These are phyloP conservation scores for Leptothorax acervorum DNA, from an alignment of 2,888 invertebrate genomes.

Conservation along the genomic window DNA sequence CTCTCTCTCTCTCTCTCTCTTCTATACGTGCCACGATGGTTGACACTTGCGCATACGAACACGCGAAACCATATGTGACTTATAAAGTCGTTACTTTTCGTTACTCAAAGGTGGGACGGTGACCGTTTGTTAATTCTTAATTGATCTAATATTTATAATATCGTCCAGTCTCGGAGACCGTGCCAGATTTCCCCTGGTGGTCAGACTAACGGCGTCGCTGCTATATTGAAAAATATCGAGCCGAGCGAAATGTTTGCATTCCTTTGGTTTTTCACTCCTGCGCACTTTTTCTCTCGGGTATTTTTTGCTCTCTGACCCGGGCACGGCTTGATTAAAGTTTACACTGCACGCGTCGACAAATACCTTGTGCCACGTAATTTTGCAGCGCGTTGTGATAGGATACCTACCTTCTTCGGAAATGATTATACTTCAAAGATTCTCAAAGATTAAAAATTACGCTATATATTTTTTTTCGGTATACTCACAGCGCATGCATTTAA, in stretches of 20 bases:
- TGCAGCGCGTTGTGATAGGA: slow-evolving; percentile 34
- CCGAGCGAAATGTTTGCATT: slow-evolving; percentile 77
- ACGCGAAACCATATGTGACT: slow-evolving; percentile 65
- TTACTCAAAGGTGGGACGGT: slow-evolving; percentile 56
- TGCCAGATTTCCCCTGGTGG: slow-evolving; percentile 84
- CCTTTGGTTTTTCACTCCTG: slow-evolving; percentile 64
- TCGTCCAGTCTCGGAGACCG: slow-evolving; percentile 72
- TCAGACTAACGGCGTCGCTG: slow-evolving; percentile 71
- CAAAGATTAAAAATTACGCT: neutral
- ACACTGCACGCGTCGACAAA: slow-evolving; percentile 71
- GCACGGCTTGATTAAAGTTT: slow-evolving; percentile 79
- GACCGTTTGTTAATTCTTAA: slow-evolving; percentile 79
- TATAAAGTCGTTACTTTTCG: slow-evolving; percentile 77
- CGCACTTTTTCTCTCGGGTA: slow-evolving; percentile 60
- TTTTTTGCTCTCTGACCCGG: slow-evolving; percentile 64
- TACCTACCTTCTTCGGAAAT: slow-evolving; percentile 10
- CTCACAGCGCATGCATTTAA: neutral
- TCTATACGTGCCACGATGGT: slow-evolving; percentile 68
- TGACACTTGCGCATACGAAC: slow-evolving; percentile 56
- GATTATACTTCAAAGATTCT: slow-evolving; percentile 2
- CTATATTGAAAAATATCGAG: slow-evolving; percentile 83
- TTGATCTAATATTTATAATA: slow-evolving; percentile 83
- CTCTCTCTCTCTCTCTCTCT: slow-evolving; percentile 61
- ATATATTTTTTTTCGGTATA: neutral
- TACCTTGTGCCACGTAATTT: slow-evolving; percentile 69